Conservation (phyloP, 1,140 invertebrate species). For the Zaprionus gabonicus region DNA sequence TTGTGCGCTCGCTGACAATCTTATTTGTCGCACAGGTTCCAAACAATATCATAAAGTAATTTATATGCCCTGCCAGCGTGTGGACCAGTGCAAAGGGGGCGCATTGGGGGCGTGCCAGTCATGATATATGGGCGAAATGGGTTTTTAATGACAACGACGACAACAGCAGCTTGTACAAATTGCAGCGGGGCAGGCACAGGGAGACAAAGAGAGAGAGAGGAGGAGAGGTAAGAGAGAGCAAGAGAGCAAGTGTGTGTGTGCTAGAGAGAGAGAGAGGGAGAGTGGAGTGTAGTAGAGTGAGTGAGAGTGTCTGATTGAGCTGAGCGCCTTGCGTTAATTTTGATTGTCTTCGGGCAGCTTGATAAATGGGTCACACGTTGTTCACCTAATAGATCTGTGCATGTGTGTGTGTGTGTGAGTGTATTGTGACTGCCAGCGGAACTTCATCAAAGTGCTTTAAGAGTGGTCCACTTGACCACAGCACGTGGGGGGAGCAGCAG, state of each 20-base stretch:
- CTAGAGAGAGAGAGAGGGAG: not conserved
- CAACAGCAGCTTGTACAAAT: constrained; percentile 82
- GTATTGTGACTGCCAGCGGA: constrained; percentile 60
- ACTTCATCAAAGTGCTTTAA: constrained; percentile 73
- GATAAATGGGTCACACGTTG: constrained; percentile 79
- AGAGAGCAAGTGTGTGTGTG: not conserved
- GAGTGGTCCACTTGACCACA: constrained; percentile 33
- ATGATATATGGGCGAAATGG: constrained; percentile 81
- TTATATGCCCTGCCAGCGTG: constrained; percentile 72
- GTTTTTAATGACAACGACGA: constrained; percentile 83
- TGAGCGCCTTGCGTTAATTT: constrained; percentile 64
- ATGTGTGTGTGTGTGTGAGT: not conserved
- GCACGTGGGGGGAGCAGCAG: constrained; percentile 28
- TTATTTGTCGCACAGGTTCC: constrained; percentile 82
- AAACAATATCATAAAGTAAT: constrained; percentile 83
- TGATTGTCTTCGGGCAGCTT: constrained; percentile 73
- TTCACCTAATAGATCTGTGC: constrained; percentile 34
- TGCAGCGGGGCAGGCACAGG: constrained; percentile 38
- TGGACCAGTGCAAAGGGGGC: constrained; percentile 21
- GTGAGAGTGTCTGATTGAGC: constrained; percentile 63
- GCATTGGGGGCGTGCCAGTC: constrained; percentile 34
- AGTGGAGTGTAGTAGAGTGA: not conserved
- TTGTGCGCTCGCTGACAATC: constrained; percentile 58
- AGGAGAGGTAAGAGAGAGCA: not conserved
- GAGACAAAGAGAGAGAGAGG: not conserved